Conservation (phyloP, 64 coral and sea anemone genomes). For the Montipora sp. region DNA sequence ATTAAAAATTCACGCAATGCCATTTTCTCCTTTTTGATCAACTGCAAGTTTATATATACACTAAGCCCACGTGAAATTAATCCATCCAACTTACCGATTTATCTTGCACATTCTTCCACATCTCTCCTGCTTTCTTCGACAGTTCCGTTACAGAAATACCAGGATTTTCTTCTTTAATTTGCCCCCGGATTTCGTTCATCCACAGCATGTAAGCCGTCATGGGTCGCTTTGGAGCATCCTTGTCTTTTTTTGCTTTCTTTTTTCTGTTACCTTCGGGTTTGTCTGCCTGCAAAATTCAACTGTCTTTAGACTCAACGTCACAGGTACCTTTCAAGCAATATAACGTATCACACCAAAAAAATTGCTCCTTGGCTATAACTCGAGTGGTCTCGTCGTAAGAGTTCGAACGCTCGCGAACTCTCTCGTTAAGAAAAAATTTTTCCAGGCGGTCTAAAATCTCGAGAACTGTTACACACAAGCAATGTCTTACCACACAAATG, state of each 20-base stretch:
- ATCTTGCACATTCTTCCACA: slow-evolving; percentile 87
- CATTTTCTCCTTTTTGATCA: too few species aligned
- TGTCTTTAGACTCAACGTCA: not conserved
- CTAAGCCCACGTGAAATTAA: not conserved
- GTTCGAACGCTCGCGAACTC: too few species aligned
- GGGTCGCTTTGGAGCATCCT: slow-evolving; percentile 87
- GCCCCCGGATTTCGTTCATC: slow-evolving; percentile 64
- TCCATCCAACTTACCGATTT: slow-evolving; percentile 70
- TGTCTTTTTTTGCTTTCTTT: slow-evolving; percentile 83
- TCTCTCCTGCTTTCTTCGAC: slow-evolving; percentile 86
- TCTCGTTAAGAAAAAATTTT: too few species aligned
- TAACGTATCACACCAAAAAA: too few species aligned
- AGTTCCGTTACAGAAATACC: slow-evolving; percentile 93
- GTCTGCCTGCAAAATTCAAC: slow-evolving; percentile 38
- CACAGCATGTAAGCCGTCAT: slow-evolving; percentile 93
- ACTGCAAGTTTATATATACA: not conserved
- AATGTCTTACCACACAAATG: too few species aligned
- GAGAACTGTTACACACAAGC: too few species aligned
- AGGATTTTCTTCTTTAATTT: slow-evolving; percentile 88
- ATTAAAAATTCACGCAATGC: too few species aligned
- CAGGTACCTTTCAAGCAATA: not conserved
- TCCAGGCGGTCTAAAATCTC: too few species aligned
- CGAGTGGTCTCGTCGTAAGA: too few species aligned
- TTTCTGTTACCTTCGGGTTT: slow-evolving; percentile 63
- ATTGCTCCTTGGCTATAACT: too few species aligned